Evolutionary conservation across 64 coral and sea anemone genomes (phyloP).

Genomic region (Porites lutea): DNA sequence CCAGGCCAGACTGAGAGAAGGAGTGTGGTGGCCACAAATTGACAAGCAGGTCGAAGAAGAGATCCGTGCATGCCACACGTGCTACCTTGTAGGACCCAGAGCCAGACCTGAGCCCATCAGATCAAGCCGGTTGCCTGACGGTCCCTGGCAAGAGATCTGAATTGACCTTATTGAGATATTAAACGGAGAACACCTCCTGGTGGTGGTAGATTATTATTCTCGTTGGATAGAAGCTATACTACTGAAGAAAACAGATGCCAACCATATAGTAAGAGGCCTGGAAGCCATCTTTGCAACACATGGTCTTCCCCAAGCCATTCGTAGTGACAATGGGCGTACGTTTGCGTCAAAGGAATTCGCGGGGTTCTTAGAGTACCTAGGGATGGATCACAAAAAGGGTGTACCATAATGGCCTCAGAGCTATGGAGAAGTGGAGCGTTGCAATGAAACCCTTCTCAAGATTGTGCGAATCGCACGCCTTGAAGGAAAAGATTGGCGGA

Average conservation of each 20-base stretch:
- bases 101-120: slow-evolving; percentile 40
- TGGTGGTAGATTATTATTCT: slow-evolving; percentile 14
- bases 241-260: slow-evolving; percentile 11
- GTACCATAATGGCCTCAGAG: slow-evolving; percentile 69
- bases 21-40: slow-evolving; percentile 27
- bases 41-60: slow-evolving; percentile 4
- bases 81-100: slow-evolving; percentile 5
- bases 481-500: slow-evolving; percentile 51
- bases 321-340: slow-evolving; percentile 20
- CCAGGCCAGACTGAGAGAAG: slow-evolving; percentile 18
- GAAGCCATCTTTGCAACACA: not conserved
- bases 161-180: not conserved
- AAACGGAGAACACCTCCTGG: not conserved
- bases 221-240: slow-evolving; percentile 35
- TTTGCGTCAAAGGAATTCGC: slow-evolving; percentile 61
- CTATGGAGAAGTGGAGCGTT: slow-evolving; percentile 68
- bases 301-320: not conserved
- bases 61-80: slow-evolving; percentile 8
- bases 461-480: slow-evolving; percentile 60
- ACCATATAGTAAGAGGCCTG: not conserved
- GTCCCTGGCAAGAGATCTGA: slow-evolving; percentile 12
- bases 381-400: slow-evolving; percentile 68
- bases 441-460: slow-evolving; percentile 63
- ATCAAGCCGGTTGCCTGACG: slow-evolving; percentile 10
- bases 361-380: slow-evolving; percentile 28